Percentiles rank a stretch among this genome's conserved stretches.
These are phyloP conservation scores for Gortyna flavago DNA, from an alignment of 2,888 invertebrate species.

Conservation along the genomic window DNA sequence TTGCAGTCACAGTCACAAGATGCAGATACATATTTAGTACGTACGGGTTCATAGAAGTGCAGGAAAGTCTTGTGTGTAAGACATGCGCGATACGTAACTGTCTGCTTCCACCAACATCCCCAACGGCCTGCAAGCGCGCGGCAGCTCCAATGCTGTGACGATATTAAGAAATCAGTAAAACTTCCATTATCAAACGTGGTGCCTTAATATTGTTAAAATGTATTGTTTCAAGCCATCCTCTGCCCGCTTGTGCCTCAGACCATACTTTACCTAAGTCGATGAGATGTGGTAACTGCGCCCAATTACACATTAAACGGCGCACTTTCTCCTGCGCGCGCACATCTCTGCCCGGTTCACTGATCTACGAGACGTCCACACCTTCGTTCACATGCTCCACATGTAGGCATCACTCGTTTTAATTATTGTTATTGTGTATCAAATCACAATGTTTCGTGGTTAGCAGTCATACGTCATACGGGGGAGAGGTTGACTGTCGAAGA, in stretches of 20 bases:
- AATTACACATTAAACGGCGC: slow-evolving; percentile 77
- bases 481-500: not conserved
- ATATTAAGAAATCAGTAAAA: not conserved
- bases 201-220: not conserved
- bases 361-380: slow-evolving; percentile 19
- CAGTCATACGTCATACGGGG: not conserved
- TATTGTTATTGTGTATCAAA: slow-evolving; percentile 11
- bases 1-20: not conserved
- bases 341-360: slow-evolving; percentile 49
- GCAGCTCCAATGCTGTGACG: not conserved
- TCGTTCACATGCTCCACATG: slow-evolving; percentile 33
- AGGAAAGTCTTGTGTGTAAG: not conserved
- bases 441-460: not conserved
- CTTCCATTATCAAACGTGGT: not conserved
- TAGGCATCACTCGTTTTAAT: not conserved
- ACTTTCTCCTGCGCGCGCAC: slow-evolving; percentile 74
- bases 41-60: too few relatives aligned
- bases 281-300: slow-evolving; percentile 72
- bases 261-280: slow-evolving; percentile 52
- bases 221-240: not conserved
- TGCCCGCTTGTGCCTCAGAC: slow-evolving; percentile 8
- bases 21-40: too few relatives aligned
- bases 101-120: not conserved
- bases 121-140: too few relatives aligned
- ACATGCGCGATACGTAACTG: not conserved